Evolutionary conservation across 2,888 invertebrate species (phyloP).

Genomic region (Dryobota labecula): DNA sequence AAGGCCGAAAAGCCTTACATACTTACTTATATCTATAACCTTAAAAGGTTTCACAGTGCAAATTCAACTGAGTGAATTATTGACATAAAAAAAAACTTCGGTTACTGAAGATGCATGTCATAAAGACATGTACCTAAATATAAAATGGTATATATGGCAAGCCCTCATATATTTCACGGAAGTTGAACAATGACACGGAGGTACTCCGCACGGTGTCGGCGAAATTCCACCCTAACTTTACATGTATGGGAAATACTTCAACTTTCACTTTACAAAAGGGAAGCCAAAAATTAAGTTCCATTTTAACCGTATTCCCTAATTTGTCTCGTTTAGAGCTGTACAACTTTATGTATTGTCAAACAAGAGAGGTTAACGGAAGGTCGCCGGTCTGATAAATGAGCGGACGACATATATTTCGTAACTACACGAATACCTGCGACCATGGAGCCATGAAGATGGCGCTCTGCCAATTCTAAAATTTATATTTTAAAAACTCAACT

Average conservation of each 20-base stretch:
- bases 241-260: slow-evolving; percentile 40
- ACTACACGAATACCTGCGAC: slow-evolving; percentile 40
- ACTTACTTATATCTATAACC: neutral
- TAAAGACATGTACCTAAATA: slow-evolving; percentile 2
- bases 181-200: slow-evolving; percentile 47
- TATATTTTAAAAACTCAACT: slow-evolving; percentile 43
- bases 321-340: slow-evolving; percentile 5
- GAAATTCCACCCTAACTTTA: slow-evolving; percentile 45
- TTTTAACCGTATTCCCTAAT: slow-evolving; percentile 21
- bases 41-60: neutral
- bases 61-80: slow-evolving; percentile 17
- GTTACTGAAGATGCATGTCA: slow-evolving; percentile 14
- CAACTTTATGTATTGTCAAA: slow-evolving; percentile 12
- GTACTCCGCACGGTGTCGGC: slow-evolving; percentile 25
- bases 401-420: slow-evolving; percentile 29
- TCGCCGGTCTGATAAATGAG: slow-evolving; percentile 22
- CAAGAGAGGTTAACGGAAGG: slow-evolving; percentile 17
- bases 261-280: slow-evolving; percentile 20
- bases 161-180: slow-evolving; percentile 32
- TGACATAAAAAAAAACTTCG: neutral
- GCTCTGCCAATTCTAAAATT: slow-evolving; percentile 49
- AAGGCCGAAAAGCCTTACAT: neutral
- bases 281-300: slow-evolving; percentile 20
- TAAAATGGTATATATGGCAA: slow-evolving; percentile 22
- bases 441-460: slow-evolving; percentile 42